Base-by-base conservation (phyloP, 2,797 vertebrate genomes). In the Sebastes elongatus region DNA sequence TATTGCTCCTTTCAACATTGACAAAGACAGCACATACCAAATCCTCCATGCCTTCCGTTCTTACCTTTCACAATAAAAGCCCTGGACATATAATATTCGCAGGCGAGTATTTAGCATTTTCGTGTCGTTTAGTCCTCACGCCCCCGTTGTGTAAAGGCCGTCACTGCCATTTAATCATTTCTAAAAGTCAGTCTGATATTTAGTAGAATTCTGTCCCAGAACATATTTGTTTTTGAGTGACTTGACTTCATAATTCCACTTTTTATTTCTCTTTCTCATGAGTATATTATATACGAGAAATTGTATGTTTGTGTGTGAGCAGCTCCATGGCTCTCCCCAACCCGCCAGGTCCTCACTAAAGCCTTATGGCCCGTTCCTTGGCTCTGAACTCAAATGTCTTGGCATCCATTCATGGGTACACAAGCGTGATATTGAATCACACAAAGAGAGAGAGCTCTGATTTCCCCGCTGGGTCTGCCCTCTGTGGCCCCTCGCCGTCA, bases 391-490 rank as follows among this genome's bases (percentile, higher is more conserved):
- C 84, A 61, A 83, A 89, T 86, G 80, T 84, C 82, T 91, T 88
- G 89, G 88, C 87, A 69, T 86, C 76, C 90, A 84, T 91, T 93
- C 90, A 89, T 90, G 93, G 85, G 89, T 82, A 91, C 89, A 91
- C 88, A 92, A 86, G 92, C 88, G 82, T 92, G 93, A 93, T 93
- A 93, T 94, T 92, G 87, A 94, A 93, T 93, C 91, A 83, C 89
- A 93, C 89, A 93, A 91, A 91, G 82, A 84, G 77, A 83, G 86
- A 80, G 78, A 65, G 90, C 88, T 90, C 85, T 92, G 89, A 93
- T 92, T 93, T 94, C 88, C 88, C 90, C 57, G 60, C 89, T 83
- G 91, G 91, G 83, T 76, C 76, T 88, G 87, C 80, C 88, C 91
- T 90, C 89, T 69, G 74, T 73, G 85, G 87, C 87, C 85, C 62